A percentile compares a stretch with the other conserved stretches of the same genome.
Evolutionary conservation across 2,113 vertebrate genomes (phyloP).

Genomic region (Gallinago media): DNA sequence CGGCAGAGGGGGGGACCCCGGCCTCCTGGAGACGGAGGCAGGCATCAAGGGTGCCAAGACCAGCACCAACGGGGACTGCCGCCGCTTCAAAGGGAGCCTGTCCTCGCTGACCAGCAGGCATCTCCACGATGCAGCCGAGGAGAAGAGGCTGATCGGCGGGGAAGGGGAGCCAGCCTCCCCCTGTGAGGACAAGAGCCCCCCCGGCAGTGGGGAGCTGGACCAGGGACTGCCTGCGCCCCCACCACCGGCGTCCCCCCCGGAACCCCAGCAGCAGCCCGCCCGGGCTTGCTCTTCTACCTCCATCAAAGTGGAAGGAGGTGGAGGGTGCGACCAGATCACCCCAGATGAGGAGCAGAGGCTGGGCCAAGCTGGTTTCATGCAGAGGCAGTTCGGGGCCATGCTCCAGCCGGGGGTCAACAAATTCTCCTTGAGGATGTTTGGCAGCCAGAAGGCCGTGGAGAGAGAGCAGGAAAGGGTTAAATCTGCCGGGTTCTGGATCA

Average conservation of each 20-base stretch:
- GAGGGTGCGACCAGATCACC: slow-evolving; percentile 89
- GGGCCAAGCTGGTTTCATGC: slow-evolving; percentile 95
- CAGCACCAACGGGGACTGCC: slow-evolving; percentile 97
- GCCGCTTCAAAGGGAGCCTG: slow-evolving; percentile 94
- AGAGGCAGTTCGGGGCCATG: slow-evolving; percentile 96
- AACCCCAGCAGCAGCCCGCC: slow-evolving; percentile 74
- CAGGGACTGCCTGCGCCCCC: slow-evolving; percentile 65
- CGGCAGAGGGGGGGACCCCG: slow-evolving; percentile 10
- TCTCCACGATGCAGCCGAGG: slow-evolving; percentile 90
- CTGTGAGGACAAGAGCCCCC: slow-evolving; percentile 81
- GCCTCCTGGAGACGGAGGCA: slow-evolving; percentile 75
- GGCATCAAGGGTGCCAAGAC: slow-evolving; percentile 83
- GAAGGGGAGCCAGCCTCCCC: slow-evolving; percentile 88
- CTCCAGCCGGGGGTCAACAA: slow-evolving; percentile 99
- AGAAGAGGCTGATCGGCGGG: slow-evolving; percentile 89
- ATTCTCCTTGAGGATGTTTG: slow-evolving; percentile 99
- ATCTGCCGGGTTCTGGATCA: slow-evolving; percentile 98
- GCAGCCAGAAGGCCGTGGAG: slow-evolving; percentile 99
- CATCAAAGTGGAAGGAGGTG: slow-evolving; percentile 90
- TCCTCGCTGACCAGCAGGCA: slow-evolving; percentile 93
- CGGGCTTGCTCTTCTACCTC: slow-evolving; percentile 76
- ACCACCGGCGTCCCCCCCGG: neutral
- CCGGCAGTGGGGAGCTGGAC: slow-evolving; percentile 75
- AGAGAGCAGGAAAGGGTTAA: slow-evolving; percentile 97
- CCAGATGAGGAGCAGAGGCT: slow-evolving; percentile 90